A percentile compares a stretch with the other conserved stretches of the same genome.
phyloP scores from a whole-genome alignment of 2,797 vertebrate species.

The Cottoperca gobio region DNA sequence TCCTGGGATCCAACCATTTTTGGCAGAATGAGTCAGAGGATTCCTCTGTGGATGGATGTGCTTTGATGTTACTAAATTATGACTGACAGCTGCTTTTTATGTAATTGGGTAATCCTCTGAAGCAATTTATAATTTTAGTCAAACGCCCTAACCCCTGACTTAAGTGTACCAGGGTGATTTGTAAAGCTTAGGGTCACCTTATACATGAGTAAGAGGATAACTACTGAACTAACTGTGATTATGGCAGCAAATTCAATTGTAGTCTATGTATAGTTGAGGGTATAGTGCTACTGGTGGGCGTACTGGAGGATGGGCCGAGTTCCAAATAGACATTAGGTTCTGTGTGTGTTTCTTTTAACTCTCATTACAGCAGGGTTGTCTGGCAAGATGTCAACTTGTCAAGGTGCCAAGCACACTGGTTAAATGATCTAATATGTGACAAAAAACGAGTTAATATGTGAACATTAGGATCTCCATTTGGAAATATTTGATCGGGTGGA shows the following conservation, averaged over 20 bases:
- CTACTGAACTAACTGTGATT: constrained; percentile 34
- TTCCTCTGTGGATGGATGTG: constrained; percentile 29
- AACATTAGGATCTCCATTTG: background rate
- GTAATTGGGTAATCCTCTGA: constrained; percentile 60
- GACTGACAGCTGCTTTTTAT: constrained; percentile 63
- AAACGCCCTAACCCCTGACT: constrained; percentile 39
- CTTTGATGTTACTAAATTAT: constrained; percentile 63
- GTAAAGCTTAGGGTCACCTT: constrained; percentile 43
- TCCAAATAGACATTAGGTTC: constrained; percentile 26
- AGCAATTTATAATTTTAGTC: constrained; percentile 50
- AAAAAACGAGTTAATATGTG: background rate
- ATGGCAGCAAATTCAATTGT: constrained; percentile 43
- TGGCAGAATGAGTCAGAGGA: constrained; percentile 57
- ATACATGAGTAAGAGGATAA: constrained; percentile 41
- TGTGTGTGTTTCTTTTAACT: background rate
- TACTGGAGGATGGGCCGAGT: background rate
- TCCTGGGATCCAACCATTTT: constrained; percentile 50
- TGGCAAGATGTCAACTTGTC: constrained; percentile 9
- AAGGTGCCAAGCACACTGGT: background rate
- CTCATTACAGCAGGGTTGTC: background rate
- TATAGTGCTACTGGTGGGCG: constrained; percentile 13
- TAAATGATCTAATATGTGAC: no score
- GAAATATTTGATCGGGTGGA: background rate
- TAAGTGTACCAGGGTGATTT: constrained; percentile 37
- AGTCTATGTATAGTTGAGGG: constrained; percentile 46